Evolutionary conservation across 2,888 invertebrate species (phyloP), one percentile per base, ranked within the genome.

Genomic region (Drosophila setosimentum): DNA sequence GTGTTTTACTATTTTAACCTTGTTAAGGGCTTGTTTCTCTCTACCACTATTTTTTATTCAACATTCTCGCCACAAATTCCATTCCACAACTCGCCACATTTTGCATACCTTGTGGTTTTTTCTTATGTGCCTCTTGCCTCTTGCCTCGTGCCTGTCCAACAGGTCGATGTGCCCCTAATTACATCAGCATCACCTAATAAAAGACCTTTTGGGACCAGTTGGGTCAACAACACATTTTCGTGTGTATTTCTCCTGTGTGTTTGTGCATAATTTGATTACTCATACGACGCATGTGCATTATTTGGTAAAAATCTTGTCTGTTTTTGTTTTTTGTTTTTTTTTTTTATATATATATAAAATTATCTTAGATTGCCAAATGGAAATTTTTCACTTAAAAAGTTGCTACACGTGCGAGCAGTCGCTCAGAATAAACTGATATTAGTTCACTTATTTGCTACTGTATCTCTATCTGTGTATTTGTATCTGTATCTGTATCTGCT

Each of bases 151-250:
- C 32, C 54, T 65, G 80, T 68, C 73, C 81, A 86, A 89, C 87
- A 89, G 89, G 82, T 89, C 82, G 89, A 86, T 67, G 75, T 77
- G 81, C 80, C 73, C 63, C 73, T 83, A 88, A 83, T 89, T 86
- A 78, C 84, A 83, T 89, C 66, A 75, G 50, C 48, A 59, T 37
- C 58, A 58, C 49, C 87, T 77, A 80, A 89, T 87, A 80, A 85
- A 83, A 68, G 62, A 49, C 49, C 66, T 61, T 61, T 77, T 51
- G 45, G 45, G 24, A 45, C 49, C 45, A 53, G 58, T 45, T 58
- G 49, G 65, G 62, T 79, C 74, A 73, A 78, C 64, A 78, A 57
- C 59, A 55, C 62, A 59, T 24, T 29, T 35, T 66, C 27, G 32
- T 30, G 48, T 32, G 37, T 66, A 66, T 55, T 49, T 8, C 37